Evolutionary conservation across 2,797 vertebrate species (phyloP), one percentile per base, ranked within the genome.

Genomic region (Neoniphon sammara): DNA sequence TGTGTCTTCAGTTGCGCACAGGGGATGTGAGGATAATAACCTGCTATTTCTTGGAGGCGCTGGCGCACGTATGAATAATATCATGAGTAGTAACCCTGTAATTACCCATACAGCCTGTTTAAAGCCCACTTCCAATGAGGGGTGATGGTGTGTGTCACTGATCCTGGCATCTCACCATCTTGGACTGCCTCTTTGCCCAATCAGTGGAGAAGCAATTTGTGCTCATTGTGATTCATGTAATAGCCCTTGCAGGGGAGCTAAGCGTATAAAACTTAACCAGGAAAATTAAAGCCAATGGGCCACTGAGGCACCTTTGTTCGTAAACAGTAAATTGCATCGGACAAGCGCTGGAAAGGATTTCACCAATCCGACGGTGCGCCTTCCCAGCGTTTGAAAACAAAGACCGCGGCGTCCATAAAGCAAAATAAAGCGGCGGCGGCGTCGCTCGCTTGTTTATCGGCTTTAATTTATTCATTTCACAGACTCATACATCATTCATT

Each of bases 401-500:
- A 55, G 66, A 67, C 1, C 46, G n/a, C n/a, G 9, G 63, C 25
- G 65, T 46, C 55, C 4, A 1, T 9, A 17, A 56, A 55, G 21
- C 9, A 42, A 36, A 9, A 52, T 21, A 50, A 70, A 62, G 12
- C 39, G 53, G 58, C 39, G 17, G n/a, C 67, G 0, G 11, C 39
- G 60, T 27, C 4, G 46, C 62, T 46, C 66, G 30, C 36, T 17
- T 9, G 49, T 50, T 79, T 57, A 10, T 54, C 53, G n/a, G 56
- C 15, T 44, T 36, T 75, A 10, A 80, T 80, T 69, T 34, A 78
- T 59, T 83, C 65, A 75, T 50, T 18, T 27, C 62, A 65, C 59
- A 18, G 36, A 67, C 75, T 78, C 76, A 60, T 80, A 25, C 68
- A 77, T 75, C 49, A 82, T 84, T 85, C 25, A 82, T 73, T 50